Percentiles rank a stretch among this genome's conserved stretches.
Evolutionary conservation across 2,113 vertebrate species (phyloP).

Genomic region (human (Homo sapiens)): DNA sequence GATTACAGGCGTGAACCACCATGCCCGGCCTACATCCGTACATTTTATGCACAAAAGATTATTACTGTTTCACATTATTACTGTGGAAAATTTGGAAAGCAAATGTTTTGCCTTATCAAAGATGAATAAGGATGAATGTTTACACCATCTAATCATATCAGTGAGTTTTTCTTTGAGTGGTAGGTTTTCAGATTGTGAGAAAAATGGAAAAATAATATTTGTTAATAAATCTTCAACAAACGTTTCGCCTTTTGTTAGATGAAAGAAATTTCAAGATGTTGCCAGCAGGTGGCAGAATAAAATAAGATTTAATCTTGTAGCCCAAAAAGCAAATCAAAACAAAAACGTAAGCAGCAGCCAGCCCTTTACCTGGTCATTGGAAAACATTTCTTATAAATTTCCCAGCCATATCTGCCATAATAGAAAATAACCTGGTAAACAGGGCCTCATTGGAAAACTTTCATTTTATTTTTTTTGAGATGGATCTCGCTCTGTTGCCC

Average conservation of each 20-base stretch:
- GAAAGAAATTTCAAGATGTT: background rate
- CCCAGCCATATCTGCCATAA: background rate
- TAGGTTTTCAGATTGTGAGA: background rate
- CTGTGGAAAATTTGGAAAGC: constrained; percentile 15
- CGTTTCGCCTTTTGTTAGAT: constrained; percentile 45
- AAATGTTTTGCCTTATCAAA: background rate
- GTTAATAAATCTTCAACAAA: background rate
- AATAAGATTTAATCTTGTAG: constrained; percentile 20
- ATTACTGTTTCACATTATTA: background rate
- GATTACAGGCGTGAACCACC: too few species aligned
- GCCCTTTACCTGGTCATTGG: background rate
- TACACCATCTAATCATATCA: background rate
- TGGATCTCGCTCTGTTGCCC: too few species aligned
- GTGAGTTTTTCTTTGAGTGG: background rate
- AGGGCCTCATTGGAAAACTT: background rate
- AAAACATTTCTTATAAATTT: constrained; percentile 23
- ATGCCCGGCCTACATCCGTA: background rate
- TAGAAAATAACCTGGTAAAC: background rate
- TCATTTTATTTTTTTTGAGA: too few species aligned
- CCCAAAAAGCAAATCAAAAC: background rate
- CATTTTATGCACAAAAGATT: background rate
- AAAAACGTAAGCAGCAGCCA: background rate
- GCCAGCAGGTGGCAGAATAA: constrained; percentile 64
- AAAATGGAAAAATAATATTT: background rate
- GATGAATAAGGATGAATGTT: background rate